phyloP scores from a whole-genome alignment of 2,113 vertebrate genomes.

The Butorides virescens region DNA sequence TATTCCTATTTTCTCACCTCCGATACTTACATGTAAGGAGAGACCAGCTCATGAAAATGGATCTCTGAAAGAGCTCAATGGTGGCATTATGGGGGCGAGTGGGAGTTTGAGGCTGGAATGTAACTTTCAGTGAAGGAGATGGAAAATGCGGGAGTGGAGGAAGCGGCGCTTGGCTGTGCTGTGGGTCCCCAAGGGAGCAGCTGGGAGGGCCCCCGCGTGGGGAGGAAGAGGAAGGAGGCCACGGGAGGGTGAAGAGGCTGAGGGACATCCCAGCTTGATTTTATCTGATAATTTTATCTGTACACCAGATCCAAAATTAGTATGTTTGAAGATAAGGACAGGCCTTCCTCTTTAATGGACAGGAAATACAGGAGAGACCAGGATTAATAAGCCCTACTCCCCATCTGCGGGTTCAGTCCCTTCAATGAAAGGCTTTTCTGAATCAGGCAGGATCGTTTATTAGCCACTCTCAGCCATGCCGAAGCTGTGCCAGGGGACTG shows the following conservation, averaged over 20 bases:
- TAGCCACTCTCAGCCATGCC: background rate
- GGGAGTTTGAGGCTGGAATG: background rate
- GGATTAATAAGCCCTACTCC: background rate
- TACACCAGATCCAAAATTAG: background rate
- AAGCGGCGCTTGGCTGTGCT: accelerated
- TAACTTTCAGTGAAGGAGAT: background rate
- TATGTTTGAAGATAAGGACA: background rate
- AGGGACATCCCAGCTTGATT: background rate
- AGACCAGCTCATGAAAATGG: background rate
- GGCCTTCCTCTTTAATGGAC: background rate
- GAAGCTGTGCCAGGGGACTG: background rate
- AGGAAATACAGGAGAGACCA: background rate
- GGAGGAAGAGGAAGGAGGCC: background rate
- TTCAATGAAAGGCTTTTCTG: background rate
- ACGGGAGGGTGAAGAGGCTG: background rate
- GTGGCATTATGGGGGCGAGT: background rate
- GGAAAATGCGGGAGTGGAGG: background rate
- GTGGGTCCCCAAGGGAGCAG: background rate
- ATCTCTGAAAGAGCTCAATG: background rate
- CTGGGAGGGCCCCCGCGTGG: accelerated
- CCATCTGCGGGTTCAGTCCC: background rate
- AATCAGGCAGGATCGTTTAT: background rate
- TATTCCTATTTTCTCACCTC: background rate
- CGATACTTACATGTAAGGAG: background rate
- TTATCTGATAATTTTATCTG: background rate